Evolutionary conservation across 2,888 invertebrate genomes (phyloP), one percentile per base, ranked within the genome.

Genomic region (Xiphydria camelus): DNA sequence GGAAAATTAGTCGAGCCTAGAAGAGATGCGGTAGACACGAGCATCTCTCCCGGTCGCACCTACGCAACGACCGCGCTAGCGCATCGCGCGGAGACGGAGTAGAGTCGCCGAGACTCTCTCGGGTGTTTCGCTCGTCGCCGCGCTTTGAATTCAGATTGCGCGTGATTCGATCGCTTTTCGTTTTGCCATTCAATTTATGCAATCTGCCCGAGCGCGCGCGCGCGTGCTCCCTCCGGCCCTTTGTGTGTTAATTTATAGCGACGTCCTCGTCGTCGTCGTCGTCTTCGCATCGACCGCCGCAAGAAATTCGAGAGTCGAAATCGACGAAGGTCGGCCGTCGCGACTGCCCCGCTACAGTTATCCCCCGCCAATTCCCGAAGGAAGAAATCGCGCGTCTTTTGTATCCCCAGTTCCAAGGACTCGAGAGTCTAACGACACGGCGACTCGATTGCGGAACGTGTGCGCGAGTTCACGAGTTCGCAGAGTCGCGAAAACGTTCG

Each of bases 161-260:
- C 58, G 48, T 51, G 59, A 52, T 61, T 65, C 62, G 66, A 65
- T 56, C 55, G 61, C 59, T 68, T 65, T 68, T 67, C 64, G 66
- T 65, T 60, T 71, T 62, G 49, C 41, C 35, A 49, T 62, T 59
- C 65, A 66, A 72, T 73, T 70, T 71, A 73, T 73, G 70, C 73
- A 70, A 68, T 67, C 70, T 33, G 10, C 2, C 4, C 32, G 4
- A 3, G 10, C 32, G 14, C 33, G 15, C 36, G 34, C 36, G 32
- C 37, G 19, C 33, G 37, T 41, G 25, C 44, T 35, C 33, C 34
- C 40, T 41, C 23, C 44, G 57, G 53, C 57, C 72, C 70, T 73
- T 74, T 74, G 73, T 74, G 72, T 74, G 74, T 73, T 73, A 74
- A 74, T 74, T 73, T 71, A 63, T 62, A 59, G 38, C 23, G 48